phyloP scores from a whole-genome alignment of 2,888 invertebrate species.

The Dione juno region DNA sequence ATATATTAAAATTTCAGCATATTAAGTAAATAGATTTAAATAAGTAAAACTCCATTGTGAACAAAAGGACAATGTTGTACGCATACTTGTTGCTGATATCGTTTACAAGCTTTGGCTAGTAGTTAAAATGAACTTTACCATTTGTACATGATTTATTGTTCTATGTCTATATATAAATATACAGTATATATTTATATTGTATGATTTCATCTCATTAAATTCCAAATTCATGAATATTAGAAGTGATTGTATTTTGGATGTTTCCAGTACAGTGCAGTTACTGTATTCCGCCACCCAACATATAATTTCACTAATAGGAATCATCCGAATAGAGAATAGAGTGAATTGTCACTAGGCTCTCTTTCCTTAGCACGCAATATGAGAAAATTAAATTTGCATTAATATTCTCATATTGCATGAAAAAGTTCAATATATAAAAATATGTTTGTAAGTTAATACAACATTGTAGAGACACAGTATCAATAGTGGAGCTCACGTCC shows the following conservation, averaged over 20 bases:
- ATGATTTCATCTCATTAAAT: background rate
- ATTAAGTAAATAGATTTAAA: too few species aligned
- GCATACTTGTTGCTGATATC: slow-evolving; percentile 14
- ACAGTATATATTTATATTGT: background rate
- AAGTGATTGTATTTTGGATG: too few species aligned
- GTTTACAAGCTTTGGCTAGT: slow-evolving; percentile 7
- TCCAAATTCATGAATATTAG: too few species aligned
- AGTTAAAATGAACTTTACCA: background rate
- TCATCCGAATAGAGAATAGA: too few species aligned
- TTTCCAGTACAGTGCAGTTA: too few species aligned
- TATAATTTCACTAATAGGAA: too few species aligned
- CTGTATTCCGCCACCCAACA: too few species aligned
- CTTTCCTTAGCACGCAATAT: background rate
- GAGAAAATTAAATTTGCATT: background rate
- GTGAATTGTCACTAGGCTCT: background rate
- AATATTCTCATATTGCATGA: too few species aligned
- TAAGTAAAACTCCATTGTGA: too few species aligned
- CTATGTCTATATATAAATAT: too few species aligned
- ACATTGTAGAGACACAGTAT: background rate
- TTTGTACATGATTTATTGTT: slow-evolving; percentile 2
- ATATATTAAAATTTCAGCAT: too few species aligned
- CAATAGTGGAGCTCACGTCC: slow-evolving; percentile 5
- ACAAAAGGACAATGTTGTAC: slow-evolving; percentile 22
- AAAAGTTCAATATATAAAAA: background rate
- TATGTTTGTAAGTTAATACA: background rate